Base-by-base conservation (phyloP, 2,797 vertebrate genomes). In the Chelmon rostratus region DNA sequence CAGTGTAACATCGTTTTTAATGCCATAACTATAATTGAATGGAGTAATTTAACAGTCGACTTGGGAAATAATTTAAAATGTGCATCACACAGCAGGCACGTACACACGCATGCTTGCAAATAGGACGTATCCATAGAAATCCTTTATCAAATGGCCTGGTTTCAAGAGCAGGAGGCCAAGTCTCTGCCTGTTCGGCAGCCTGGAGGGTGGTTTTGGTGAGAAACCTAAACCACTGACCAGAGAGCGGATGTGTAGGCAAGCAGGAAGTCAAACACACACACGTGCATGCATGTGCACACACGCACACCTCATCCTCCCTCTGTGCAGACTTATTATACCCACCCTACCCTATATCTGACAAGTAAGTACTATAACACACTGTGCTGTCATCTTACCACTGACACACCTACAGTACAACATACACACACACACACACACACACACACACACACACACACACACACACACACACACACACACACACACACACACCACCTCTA, bases 281-380 rank as follows among this genome's bases (percentile, higher is more conserved):
- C n/a, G 59, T 7, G 18, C 38, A 58, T 50, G 70, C 73, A 65
- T 58, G 73, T 53, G 71, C 67, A 47, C 61, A 59, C 66, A 47
- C 56, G 73, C 73, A 52, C 76, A 73, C 63, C 7, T 28, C 19
- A 21, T 42, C 64, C 40, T 73, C 54, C 59, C 42, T 67, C 54
- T 57, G 68, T 65, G 72, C 33, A 64, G 68, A 84, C 73, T 72
- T 78, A 71, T 79, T 77, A 54, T 53, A 75, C 78, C 75, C 67
- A 77, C 80, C 61, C 63, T 80, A 78, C 40, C 76, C 56, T 68
- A 73, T 76, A 81, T 72, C 68, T 84, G 68, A 75, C 73, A 80
- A 70, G 63, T 58, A 71, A 79, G 63, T 70, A 53, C 78, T 75
- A 40, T 74, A 80, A 63, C 76, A 83, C 74, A 76, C 74, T 75